A percentile compares a stretch with the other conserved stretches of the same genome.
These are phyloP conservation scores for Aulostomus chinensis DNA, from an alignment of 2,797 vertebrate species.

Conservation along the genomic window DNA sequence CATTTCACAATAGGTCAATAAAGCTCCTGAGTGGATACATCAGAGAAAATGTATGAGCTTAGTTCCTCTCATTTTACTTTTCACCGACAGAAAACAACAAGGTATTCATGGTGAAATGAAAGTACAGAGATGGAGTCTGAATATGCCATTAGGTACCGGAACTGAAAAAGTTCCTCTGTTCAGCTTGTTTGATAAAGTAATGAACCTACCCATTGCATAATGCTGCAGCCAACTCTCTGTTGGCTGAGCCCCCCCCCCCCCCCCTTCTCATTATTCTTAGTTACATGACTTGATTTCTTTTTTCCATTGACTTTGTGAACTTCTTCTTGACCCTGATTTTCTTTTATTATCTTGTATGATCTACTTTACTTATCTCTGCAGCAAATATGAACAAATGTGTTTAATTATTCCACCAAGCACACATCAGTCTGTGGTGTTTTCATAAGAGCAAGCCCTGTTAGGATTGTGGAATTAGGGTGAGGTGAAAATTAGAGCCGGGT, in stretches of 20 bases:
- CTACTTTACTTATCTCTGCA: background rate
- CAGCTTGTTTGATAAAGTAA: constrained; percentile 17
- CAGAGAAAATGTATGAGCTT: constrained; percentile 42
- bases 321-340: constrained; percentile 10
- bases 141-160: constrained; percentile 10
- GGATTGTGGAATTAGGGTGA: constrained; percentile 30
- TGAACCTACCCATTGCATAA: constrained; percentile 6
- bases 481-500: constrained; percentile 39
- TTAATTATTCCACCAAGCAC: constrained; percentile 29
- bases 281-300: constrained; percentile 19
- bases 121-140: constrained; percentile 7
- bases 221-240: constrained; percentile 6
- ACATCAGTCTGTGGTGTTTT: constrained; percentile 29
- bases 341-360: constrained; percentile 14
- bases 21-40: constrained; percentile 41
- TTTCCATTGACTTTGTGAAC: background rate
- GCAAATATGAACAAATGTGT: constrained; percentile 5
- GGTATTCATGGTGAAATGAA: constrained; percentile 28
- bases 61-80: constrained; percentile 32
- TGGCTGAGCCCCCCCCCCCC: background rate
- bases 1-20: constrained; percentile 34
- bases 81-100: constrained; percentile 40
- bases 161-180: constrained; percentile 16
- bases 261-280: constrained; percentile 6
- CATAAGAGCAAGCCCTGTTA: constrained; percentile 28